phyloP scores from a whole-genome alignment of 2,797 vertebrate genomes.

The Clarias pachynema region DNA sequence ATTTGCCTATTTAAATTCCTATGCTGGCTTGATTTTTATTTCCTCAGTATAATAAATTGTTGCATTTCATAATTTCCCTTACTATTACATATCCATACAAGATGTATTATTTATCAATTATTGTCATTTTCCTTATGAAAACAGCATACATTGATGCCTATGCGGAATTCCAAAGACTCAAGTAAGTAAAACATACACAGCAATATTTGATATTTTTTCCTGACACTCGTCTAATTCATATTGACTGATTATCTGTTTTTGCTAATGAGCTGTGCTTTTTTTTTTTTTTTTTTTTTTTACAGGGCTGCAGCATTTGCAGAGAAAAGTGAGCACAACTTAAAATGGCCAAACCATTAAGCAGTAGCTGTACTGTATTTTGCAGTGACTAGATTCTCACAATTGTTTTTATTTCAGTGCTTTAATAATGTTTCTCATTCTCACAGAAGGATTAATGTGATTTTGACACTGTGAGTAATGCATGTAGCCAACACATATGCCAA shows the following conservation, averaged over 20 bases:
- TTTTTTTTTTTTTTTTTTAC: slow-evolving; percentile 68
- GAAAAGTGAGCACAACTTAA: slow-evolving; percentile 87
- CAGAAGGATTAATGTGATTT: background rate
- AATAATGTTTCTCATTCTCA: background rate
- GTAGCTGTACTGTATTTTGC: background rate
- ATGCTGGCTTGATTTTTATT: background rate
- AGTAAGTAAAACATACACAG: slow-evolving; percentile 76
- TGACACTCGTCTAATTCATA: background rate
- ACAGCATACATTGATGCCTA: slow-evolving; percentile 91
- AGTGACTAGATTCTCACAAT: background rate
- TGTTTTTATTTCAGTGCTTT: background rate
- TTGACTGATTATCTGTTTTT: background rate
- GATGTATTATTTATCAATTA: background rate
- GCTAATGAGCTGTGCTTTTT: slow-evolving; percentile 39
- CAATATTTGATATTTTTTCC: background rate
- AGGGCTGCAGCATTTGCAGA: slow-evolving; percentile 96
- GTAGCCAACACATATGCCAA: background rate
- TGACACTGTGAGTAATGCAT: background rate
- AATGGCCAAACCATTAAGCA: background rate
- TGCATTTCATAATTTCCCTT: background rate
- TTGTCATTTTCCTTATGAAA: slow-evolving; percentile 46
- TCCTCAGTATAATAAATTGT: background rate
- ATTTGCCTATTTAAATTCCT: background rate
- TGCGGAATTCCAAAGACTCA: slow-evolving; percentile 91
- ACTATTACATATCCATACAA: background rate